Conservation (phyloP, 2,113 vertebrate genomes). For the Arothron firmamentum region DNA sequence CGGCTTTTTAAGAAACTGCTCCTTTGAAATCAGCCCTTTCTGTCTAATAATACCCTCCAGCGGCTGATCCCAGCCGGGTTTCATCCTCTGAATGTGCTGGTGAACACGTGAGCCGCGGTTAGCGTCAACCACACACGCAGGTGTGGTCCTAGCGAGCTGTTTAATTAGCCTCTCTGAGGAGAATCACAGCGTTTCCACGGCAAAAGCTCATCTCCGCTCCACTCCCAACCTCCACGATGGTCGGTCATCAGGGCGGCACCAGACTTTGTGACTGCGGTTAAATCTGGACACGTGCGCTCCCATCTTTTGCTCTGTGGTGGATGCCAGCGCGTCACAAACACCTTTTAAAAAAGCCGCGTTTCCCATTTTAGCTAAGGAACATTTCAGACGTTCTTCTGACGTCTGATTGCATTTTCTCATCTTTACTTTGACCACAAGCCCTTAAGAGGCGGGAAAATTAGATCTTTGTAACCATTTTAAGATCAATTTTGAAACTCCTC, state of each 20-base stretch:
- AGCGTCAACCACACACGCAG: conserved; percentile 38
- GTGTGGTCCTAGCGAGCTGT: conserved; percentile 51
- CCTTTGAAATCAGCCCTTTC: neutral
- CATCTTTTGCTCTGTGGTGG: too few relatives aligned
- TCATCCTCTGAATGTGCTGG: conserved; percentile 18
- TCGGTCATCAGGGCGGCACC: conserved; percentile 26
- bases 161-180: conserved; percentile 41
- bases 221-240: neutral
- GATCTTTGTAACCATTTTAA: too few relatives aligned
- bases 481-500: too few relatives aligned
- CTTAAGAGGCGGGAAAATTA: too few relatives aligned
- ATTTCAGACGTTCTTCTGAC: too few relatives aligned
- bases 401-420: too few relatives aligned
- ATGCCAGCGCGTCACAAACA: too few relatives aligned
- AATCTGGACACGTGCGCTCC: conserved; percentile 14
- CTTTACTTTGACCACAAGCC: too few relatives aligned
- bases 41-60: conserved; percentile 10
- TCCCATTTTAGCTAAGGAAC: too few relatives aligned
- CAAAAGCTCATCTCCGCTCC: conserved; percentile 14
- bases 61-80: neutral
- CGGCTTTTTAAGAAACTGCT: too few relatives aligned
- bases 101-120: conserved; percentile 42
- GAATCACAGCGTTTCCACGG: conserved; percentile 23
- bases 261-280: conserved; percentile 26
- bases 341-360: too few relatives aligned